Evolutionary conservation across 2,797 vertebrate genomes (phyloP).

Genomic region (Agapornis canus): DNA sequence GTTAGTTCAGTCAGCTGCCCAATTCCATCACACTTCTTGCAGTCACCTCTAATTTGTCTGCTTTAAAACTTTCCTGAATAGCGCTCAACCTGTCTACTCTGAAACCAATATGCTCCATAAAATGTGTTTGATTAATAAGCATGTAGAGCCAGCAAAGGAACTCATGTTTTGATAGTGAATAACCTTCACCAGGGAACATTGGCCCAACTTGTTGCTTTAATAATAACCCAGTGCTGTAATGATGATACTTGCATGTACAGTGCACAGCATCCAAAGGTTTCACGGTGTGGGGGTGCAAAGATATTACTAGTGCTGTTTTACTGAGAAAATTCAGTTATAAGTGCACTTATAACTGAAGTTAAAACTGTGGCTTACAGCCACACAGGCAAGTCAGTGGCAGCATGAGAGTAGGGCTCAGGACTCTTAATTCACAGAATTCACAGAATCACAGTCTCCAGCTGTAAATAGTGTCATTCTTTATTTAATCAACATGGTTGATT

Average conservation of each 20-base stretch:
- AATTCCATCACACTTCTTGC: neutral
- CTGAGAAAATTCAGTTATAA: neutral
- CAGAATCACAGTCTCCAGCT: neutral
- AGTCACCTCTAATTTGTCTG: neutral
- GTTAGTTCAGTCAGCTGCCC: neutral
- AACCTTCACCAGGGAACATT: slow-evolving; percentile 18
- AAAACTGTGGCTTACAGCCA: neutral
- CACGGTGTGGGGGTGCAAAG: neutral
- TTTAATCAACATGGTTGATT: slow-evolving; percentile 25
- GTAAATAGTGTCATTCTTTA: neutral
- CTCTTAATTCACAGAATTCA: neutral
- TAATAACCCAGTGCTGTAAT: neutral
- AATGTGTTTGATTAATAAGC: slow-evolving; percentile 18
- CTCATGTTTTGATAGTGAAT: neutral
- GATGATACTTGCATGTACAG: neutral
- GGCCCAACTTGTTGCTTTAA: slow-evolving; percentile 6
- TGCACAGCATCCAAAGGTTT: neutral
- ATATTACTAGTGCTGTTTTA: slow-evolving; percentile 20
- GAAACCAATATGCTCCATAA: neutral
- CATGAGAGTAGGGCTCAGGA: neutral
- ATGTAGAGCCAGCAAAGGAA: neutral
- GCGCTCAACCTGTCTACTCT: neutral
- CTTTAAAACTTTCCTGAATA: neutral
- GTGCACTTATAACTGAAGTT: neutral
- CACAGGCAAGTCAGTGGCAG: neutral